Evolutionary conservation across 2,888 invertebrate genomes (phyloP), one percentile per base, ranked within the genome.

Genomic region (Phanerotoma sp.): DNA sequence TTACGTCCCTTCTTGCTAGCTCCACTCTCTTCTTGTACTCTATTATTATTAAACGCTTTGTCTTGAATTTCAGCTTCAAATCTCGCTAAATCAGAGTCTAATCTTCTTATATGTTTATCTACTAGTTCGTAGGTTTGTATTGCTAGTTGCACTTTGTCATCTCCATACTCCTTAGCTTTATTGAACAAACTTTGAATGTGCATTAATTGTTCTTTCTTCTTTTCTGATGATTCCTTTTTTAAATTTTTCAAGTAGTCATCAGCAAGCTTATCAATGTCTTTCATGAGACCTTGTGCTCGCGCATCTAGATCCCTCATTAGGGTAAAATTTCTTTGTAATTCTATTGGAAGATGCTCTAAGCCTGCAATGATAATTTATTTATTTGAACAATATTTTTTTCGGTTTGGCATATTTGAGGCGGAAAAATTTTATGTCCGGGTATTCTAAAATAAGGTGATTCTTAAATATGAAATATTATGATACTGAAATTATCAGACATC

Each of bases 121-220:
- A 97, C 96, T 78, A 97, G 81, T 80, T 99, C 98, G 73, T 99
- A 99, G 0, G 97, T 97, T 80, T 97, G 96, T 79, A 96, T 95
- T 2, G 98, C 96, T 57, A 98, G 81, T 74, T 96, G 94, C 28
- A 98, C 96, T 81, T 98, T 98, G 71, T 97, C 96, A 74, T 97
- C 97, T 3, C 95, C 95, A 74, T 93, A 95, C 74, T 96, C 96
- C 71, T 93, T 93, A 11, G 96, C 95, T 78, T 95, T 96, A 66
- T 91, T 91, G 72, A 96, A 97, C 53, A 93, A 80, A 57, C 88
- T 89, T 76, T 93, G 89, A 67, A 96, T 95, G 59, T 88, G 87
- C 58, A 87, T 85, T 54, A 94, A 82, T 66, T 91, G 87, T 67
- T 93, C 92, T 67, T 91, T 89, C 63, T 89, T 87, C 62, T 91